Evolutionary conservation across 1,140 invertebrate genomes (phyloP), one percentile per base, ranked within the genome.

Genomic region (Drosophila rufa): DNA sequence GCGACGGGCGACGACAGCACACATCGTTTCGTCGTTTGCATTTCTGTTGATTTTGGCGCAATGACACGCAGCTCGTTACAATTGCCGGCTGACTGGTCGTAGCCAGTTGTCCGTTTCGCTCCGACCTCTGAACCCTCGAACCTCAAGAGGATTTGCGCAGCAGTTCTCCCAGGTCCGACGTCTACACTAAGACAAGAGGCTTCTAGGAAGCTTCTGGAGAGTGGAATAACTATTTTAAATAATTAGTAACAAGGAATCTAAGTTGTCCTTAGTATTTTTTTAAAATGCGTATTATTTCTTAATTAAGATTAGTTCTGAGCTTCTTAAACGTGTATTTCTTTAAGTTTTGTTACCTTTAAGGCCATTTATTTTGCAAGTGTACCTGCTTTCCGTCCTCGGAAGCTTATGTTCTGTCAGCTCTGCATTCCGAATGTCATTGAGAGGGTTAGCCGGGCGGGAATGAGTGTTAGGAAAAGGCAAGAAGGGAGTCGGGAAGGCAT

Each of bases 21-120:
- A 87, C 84, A 87, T 87, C 85, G 84, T 87, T 87, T 87, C 84
- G 77, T 87, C 85, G 84, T 87, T 87, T 87, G 84, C 84, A 87
- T 87, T 87, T 89, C 70, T 87, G 84, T 87, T 87, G 84, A 87
- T 87, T 87, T 87, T 87, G 84, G 80, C 84, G 68, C 84, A 84
- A 87, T 80, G 84, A 84, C 84, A 87, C 84, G 84, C 73, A 87
- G 82, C 84, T 87, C 77, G 84, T 87, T 87, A 87, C 77, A 83
- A 51, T 80, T 79, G 66, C 66, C 75, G 75, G 25, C 40, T 70
- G 5, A 68, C 74, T 77, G 74, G 48, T 43, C 48, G 56, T 43
- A 22, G 43, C 61, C 62, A 68, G 64, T 77, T 57, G 58, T 55
- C 30, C 56, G 17, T 36, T 68, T n/a, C 38, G 45, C 42, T 51